Percentiles rank a stretch among this genome's conserved stretches.
These are phyloP conservation scores for Crotalus horridus DNA, from an alignment of 2,113 vertebrate genomes.

Conservation along the genomic window DNA sequence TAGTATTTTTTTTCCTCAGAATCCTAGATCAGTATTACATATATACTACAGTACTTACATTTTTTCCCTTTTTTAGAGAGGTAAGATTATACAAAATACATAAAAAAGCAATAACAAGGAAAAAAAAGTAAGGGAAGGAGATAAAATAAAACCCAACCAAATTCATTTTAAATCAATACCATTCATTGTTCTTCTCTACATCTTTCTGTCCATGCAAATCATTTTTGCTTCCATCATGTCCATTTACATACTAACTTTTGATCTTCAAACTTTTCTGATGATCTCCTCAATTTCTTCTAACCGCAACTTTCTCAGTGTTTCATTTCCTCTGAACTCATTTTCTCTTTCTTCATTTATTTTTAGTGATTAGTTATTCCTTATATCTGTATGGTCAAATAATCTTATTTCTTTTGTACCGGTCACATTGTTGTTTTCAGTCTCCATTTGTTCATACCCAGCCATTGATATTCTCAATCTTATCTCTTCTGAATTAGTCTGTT, in stretches of 20 bases:
- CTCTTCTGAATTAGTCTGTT: not conserved
- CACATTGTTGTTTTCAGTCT: not conserved
- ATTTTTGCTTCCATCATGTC: not conserved
- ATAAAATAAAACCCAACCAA: not conserved
- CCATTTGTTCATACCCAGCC: not conserved
- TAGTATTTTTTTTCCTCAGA: not conserved
- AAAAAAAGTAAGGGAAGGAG: not conserved
- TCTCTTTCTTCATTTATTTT: not conserved
- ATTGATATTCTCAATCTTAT: not conserved
- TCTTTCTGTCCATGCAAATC: not conserved
- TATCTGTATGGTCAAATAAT: not conserved
- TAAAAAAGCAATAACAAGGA: not conserved
- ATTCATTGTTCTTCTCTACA: not conserved
- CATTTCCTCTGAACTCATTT: not conserved
- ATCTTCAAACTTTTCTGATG: not conserved
- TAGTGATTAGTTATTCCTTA: not conserved
- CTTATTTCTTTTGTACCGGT: not conserved
- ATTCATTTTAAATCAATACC: not conserved
- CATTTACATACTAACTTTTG: not conserved
- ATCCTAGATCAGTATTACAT: not conserved
- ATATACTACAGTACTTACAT: not conserved
- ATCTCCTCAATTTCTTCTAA: not conserved
- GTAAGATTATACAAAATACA: not conserved
- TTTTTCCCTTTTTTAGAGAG: not conserved
- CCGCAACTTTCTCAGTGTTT: not conserved